phyloP scores from a whole-genome alignment of 2,797 vertebrate genomes.

The Sebastes ruberrimus region DNA sequence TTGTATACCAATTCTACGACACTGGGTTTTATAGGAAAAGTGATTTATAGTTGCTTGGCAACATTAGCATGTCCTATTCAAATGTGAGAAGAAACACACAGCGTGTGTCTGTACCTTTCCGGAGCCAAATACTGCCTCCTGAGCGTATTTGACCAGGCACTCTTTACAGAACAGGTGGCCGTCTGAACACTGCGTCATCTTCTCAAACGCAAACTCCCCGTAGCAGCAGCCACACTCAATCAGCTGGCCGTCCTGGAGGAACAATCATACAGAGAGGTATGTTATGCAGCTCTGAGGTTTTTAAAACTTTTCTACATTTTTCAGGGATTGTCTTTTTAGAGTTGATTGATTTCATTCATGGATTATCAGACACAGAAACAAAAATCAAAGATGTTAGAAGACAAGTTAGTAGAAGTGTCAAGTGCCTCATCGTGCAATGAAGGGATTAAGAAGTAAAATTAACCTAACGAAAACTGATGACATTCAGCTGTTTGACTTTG shows the following conservation, averaged over 20 bases:
- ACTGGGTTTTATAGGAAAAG: neutral
- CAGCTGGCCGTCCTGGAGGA: constrained; percentile 92
- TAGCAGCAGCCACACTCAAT: constrained; percentile 98
- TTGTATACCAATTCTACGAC: neutral
- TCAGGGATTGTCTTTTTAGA: neutral
- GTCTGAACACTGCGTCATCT: constrained; percentile 95
- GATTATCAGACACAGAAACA: neutral
- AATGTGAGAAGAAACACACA: neutral
- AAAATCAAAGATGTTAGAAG: neutral
- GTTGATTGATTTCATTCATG: neutral
- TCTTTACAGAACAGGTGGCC: constrained; percentile 99
- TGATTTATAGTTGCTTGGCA: neutral
- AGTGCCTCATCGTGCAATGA: neutral
- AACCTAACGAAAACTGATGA: neutral
- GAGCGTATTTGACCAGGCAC: constrained; percentile 96
- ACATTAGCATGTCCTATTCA: neutral
- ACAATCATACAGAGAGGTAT: neutral
- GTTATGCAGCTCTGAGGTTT: neutral
- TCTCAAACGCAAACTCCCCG: constrained; percentile 95
- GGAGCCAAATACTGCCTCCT: constrained; percentile 96
- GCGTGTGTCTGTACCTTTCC: constrained; percentile 86
- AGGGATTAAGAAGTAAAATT: neutral
- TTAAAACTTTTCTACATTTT: neutral
- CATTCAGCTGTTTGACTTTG: neutral
- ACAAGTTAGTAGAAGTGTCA: neutral